phyloP scores from a whole-genome alignment of 2,888 invertebrate genomes.

The Perdita meconis region DNA sequence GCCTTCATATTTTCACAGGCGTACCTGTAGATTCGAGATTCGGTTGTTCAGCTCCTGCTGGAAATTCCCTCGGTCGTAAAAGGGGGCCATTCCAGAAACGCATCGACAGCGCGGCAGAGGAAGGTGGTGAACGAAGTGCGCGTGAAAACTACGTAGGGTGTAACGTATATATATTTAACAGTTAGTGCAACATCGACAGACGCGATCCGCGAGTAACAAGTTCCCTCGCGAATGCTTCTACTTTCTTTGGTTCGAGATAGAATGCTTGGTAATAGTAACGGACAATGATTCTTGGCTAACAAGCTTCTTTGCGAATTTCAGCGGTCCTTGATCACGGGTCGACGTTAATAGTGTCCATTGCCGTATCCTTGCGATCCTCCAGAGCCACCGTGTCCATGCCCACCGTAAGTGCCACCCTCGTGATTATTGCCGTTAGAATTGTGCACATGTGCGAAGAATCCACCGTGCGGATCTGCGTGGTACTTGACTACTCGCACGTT shows the following conservation, averaged over 20 bases:
- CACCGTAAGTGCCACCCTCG: slow-evolving; percentile 78
- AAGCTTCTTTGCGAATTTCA: background rate
- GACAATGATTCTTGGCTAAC: slow-evolving; percentile 11
- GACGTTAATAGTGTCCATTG: slow-evolving; percentile 48
- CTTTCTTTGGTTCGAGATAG: slow-evolving; percentile 30
- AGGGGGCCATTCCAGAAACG: slow-evolving; percentile 11
- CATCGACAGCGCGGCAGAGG: background rate
- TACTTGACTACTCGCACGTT: slow-evolving; percentile 80
- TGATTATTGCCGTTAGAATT: slow-evolving; percentile 81
- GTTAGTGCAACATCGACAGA: slow-evolving; percentile 19
- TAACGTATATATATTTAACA: slow-evolving; percentile 30
- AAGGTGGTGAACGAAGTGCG: background rate
- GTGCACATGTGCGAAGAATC: slow-evolving; percentile 83
- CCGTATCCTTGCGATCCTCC: slow-evolving; percentile 33
- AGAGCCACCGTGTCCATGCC: slow-evolving; percentile 61
- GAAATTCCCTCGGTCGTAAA: slow-evolving; percentile 46
- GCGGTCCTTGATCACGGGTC: background rate
- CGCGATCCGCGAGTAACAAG: slow-evolving; percentile 13
- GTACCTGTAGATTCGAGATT: slow-evolving; percentile 52
- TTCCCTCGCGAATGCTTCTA: background rate
- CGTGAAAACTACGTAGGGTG: background rate
- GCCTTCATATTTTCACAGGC: slow-evolving; percentile 54
- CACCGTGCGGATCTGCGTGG: slow-evolving; percentile 81
- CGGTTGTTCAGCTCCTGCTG: slow-evolving; percentile 25
- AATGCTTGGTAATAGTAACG: background rate